phyloP scores from a whole-genome alignment of 2,888 invertebrate genomes.

The Xestia xanthographa region DNA sequence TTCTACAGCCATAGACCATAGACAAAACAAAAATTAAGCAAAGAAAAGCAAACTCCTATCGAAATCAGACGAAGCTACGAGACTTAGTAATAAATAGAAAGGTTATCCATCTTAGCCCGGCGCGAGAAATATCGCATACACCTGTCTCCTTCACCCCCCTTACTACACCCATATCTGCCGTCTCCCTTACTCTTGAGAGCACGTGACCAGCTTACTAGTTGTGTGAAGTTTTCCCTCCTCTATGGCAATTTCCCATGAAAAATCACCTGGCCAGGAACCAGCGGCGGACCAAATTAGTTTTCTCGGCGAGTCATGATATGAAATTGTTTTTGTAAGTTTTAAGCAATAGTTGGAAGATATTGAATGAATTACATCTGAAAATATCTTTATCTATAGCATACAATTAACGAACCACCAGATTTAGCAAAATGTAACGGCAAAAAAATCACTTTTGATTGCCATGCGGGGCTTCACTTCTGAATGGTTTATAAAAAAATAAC shows the following conservation, averaged over 20 bases:
- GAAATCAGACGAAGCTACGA: slow-evolving; percentile 45
- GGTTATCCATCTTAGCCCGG: slow-evolving; percentile 75
- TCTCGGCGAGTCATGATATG: slow-evolving; percentile 55
- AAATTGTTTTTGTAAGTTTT: slow-evolving; percentile 57
- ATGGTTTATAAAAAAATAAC: too few relatives aligned
- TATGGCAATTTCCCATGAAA: slow-evolving; percentile 85
- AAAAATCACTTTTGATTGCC: too few relatives aligned
- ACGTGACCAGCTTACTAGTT: slow-evolving; percentile 85
- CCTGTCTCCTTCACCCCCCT: slow-evolving; percentile 64
- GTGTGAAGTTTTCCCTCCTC: slow-evolving; percentile 78
- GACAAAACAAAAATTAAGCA: slow-evolving; percentile 36
- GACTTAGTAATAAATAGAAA: slow-evolving; percentile 71
- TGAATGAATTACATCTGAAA: too few relatives aligned
- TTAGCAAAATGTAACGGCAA: too few relatives aligned
- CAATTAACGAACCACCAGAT: too few relatives aligned
- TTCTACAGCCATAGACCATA: neutral
- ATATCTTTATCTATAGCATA: too few relatives aligned
- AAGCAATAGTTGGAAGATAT: slow-evolving; percentile 6
- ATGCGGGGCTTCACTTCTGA: too few relatives aligned
- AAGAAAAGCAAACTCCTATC: slow-evolving; percentile 38
- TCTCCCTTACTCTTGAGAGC: slow-evolving; percentile 70
- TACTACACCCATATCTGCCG: slow-evolving; percentile 24
- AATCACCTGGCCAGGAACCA: slow-evolving; percentile 81
- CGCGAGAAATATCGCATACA: slow-evolving; percentile 68
- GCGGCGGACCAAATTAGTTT: slow-evolving; percentile 78